phyloP scores from a whole-genome alignment of 1,140 invertebrate species.

The Diorhabda carinulata region DNA sequence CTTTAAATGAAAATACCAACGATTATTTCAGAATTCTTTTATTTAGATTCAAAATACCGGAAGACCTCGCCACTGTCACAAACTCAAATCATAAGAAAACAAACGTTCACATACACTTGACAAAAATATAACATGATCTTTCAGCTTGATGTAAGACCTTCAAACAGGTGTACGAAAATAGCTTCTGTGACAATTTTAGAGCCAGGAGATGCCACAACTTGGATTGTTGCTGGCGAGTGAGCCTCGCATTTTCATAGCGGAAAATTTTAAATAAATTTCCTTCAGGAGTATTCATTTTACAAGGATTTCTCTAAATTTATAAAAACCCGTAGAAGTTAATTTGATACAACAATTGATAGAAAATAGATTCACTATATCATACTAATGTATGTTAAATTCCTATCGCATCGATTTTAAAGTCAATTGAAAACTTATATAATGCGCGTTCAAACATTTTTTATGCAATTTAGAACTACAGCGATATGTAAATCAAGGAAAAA shows the following conservation, averaged over 20 bases:
- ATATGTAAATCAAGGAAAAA: no score
- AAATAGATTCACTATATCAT: no score
- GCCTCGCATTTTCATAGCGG: neutral
- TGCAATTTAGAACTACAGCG: no score
- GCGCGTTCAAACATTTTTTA: no score
- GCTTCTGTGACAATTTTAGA: conserved; percentile 1
- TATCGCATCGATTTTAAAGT: no score
- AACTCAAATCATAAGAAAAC: neutral
- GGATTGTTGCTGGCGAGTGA: conserved; percentile 3
- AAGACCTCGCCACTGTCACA: neutral
- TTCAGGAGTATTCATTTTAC: neutral
- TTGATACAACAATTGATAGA: no score
- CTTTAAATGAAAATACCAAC: no score
- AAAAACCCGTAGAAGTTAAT: no score
- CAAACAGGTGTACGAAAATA: conserved; percentile 16
- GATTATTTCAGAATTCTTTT: no score
- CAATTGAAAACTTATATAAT: no score
- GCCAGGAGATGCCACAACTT: neutral
- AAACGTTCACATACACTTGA: neutral
- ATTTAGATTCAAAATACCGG: neutral
- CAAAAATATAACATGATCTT: conserved; percentile 15
- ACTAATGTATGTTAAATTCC: no score
- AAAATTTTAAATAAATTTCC: neutral
- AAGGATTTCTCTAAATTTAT: neutral
- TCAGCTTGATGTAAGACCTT: conserved; percentile 7